Evolutionary conservation across 2,888 invertebrate species (phyloP).

Genomic region (Congeria kusceri): DNA sequence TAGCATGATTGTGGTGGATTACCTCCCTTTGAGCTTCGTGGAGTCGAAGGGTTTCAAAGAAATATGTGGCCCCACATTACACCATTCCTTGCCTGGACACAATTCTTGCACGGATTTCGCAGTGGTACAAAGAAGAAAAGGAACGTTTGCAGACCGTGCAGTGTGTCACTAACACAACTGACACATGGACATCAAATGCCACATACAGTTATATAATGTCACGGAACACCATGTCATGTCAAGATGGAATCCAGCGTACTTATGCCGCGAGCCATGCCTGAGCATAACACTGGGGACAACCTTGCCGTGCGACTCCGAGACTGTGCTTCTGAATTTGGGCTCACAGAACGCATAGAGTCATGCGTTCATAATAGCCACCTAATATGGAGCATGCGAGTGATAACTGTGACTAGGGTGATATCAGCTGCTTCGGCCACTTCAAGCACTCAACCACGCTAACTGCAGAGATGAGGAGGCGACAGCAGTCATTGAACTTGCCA

Average conservation of each 20-base stretch:
- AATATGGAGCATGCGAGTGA: constrained; percentile 33
- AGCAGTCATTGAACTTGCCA: constrained; percentile 19
- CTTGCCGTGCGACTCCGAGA: not conserved
- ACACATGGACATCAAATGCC: constrained; percentile 28
- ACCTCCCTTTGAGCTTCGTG: constrained; percentile 4
- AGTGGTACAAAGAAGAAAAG: constrained; percentile 13
- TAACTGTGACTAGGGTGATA: constrained; percentile 24
- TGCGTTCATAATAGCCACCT: constrained; percentile 40
- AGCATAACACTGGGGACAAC: constrained; percentile 13
- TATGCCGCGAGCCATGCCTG: constrained; percentile 20
- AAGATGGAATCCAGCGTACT: constrained; percentile 11
- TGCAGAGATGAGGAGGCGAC: constrained; percentile 23
- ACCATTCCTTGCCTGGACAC: constrained; percentile 17
- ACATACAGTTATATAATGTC: constrained; percentile 29
- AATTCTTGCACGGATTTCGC: constrained; percentile 17
- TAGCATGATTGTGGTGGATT: constrained; percentile 7
- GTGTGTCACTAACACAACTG: constrained; percentile 13
- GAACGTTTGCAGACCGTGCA: not conserved
- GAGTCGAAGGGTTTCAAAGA: constrained; percentile 13
- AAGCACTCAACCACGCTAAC: constrained; percentile 44
- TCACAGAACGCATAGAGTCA: constrained; percentile 24
- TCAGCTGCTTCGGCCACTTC: constrained; percentile 38
- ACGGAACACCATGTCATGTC: constrained; percentile 24
- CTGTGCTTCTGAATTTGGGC: constrained; percentile 21
- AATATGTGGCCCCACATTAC: constrained; percentile 18